phyloP scores from a whole-genome alignment of 2,113 vertebrate species.

The Lonchura striata region DNA sequence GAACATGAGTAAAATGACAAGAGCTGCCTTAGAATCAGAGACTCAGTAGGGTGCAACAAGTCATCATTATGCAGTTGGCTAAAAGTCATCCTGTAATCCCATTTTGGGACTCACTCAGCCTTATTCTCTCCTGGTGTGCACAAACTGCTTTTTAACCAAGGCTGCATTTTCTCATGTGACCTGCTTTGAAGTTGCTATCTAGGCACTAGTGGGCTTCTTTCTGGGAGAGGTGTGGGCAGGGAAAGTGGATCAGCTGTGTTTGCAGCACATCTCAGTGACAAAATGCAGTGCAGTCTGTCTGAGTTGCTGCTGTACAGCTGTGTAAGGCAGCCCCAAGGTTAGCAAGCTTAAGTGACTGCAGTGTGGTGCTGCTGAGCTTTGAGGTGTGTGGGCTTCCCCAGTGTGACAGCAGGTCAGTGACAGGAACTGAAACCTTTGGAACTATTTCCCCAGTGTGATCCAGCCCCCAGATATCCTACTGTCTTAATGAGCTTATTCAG shows the following conservation, averaged over 20 bases:
- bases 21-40: background rate
- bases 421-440: background rate
- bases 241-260: background rate
- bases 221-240: background rate
- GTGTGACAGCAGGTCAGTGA: background rate
- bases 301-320: background rate
- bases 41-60: background rate
- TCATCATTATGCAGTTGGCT: background rate
- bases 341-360: background rate
- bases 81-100: background rate
- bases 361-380: accelerated
- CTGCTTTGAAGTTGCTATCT: background rate
- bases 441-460: background rate
- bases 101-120: background rate
- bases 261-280: background rate
- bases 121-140: background rate
- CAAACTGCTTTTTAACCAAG: background rate
- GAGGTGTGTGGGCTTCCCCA: background rate
- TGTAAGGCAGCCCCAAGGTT: background rate
- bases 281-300: background rate
- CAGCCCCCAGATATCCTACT: background rate
- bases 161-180: background rate
- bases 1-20: background rate
- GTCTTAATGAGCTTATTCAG: background rate
- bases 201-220: background rate